phyloP scores from a whole-genome alignment of 1,140 invertebrate species.

The Potamilus streckersoni region DNA sequence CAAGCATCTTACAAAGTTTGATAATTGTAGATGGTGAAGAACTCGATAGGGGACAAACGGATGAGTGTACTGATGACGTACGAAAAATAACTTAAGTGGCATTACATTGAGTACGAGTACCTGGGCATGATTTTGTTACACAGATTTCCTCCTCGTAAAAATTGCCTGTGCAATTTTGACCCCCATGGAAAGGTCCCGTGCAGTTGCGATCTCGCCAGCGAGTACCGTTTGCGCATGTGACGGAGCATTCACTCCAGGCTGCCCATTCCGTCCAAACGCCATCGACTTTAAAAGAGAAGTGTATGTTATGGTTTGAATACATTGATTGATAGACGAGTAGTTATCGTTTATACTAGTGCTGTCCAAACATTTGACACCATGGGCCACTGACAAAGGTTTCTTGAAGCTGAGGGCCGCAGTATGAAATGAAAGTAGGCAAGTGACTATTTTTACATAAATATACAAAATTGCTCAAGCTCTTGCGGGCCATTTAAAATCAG shows the following conservation, averaged over 20 bases:
- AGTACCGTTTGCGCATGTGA: constrained; percentile 89
- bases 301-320: no score
- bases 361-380: background rate
- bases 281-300: constrained; percentile 45
- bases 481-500: no score
- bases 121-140: constrained; percentile 53
- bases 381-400: no score
- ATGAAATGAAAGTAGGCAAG: no score
- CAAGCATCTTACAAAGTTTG: no score
- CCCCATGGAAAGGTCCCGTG: constrained; percentile 41
- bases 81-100: no score
- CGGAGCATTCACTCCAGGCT: constrained; percentile 89
- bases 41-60: no score
- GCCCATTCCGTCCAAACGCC: constrained; percentile 66
- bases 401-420: no score
- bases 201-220: constrained; percentile 68
- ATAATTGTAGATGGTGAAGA: no score
- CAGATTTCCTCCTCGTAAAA: constrained; percentile 25
- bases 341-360: background rate
- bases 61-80: no score
- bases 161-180: constrained; percentile 44
- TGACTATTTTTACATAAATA: no score
- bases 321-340: background rate
- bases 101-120: constrained; percentile 38
- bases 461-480: no score